Evolutionary conservation across 2,113 vertebrate genomes (phyloP).

Genomic region (Megaceryle maxima): DNA sequence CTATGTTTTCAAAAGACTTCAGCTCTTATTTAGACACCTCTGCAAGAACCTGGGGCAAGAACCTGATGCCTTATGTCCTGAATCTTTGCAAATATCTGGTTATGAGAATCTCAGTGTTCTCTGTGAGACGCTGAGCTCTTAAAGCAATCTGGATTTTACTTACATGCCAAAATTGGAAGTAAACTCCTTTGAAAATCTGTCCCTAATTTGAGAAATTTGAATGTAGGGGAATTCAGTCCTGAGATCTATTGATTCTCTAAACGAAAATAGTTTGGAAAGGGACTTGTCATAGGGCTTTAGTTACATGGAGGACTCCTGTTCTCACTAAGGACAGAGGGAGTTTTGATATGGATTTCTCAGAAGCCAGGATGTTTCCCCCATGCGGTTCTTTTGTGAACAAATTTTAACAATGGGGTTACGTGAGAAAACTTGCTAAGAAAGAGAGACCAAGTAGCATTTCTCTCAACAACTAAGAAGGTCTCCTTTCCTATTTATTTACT

Average conservation of each 20-base stretch:
- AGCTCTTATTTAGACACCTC: conserved; percentile 30
- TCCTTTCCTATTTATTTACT: neutral
- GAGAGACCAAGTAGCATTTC: neutral
- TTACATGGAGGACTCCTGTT: neutral
- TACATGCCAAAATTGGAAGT: neutral
- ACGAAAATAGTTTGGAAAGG: neutral
- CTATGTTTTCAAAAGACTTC: conserved; percentile 38
- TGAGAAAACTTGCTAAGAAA: neutral
- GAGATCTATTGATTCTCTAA: neutral
- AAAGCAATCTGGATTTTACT: neutral
- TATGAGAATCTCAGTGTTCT: neutral
- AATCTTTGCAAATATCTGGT: neutral
- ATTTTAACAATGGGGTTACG: neutral
- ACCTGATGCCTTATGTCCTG: neutral
- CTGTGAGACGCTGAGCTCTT: neutral
- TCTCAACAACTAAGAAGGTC: neutral
- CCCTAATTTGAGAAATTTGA: neutral
- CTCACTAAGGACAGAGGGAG: neutral
- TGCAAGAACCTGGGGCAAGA: neutral
- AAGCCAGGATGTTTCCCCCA: neutral
- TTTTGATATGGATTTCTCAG: neutral
- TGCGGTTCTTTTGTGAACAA: neutral
- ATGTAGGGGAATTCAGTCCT: neutral
- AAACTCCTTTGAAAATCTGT: neutral
- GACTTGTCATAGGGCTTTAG: neutral